These are phyloP conservation scores for Strigops habroptila DNA, from an alignment of 2,113 vertebrate genomes.

Conservation along the genomic window DNA sequence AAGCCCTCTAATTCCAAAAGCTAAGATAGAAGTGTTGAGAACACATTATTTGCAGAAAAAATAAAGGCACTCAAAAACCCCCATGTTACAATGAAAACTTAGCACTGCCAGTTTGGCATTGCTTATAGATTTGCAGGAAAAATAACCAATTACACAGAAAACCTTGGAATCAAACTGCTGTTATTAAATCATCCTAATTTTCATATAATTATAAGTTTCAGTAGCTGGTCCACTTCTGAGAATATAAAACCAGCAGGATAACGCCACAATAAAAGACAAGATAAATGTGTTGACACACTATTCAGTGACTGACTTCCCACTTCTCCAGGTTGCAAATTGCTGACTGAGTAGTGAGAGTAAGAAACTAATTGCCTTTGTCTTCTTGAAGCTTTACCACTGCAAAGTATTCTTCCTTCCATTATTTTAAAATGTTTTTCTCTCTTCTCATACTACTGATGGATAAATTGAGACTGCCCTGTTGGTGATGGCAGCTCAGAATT, in stretches of 20 bases:
- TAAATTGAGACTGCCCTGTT: slow-evolving; percentile 41
- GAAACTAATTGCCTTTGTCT: slow-evolving; percentile 31
- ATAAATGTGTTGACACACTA: slow-evolving; percentile 49
- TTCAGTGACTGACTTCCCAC: slow-evolving; percentile 47
- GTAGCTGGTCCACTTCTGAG: slow-evolving; percentile 43
- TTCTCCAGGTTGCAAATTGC: slow-evolving; percentile 36
- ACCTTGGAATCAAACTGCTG: slow-evolving; percentile 11
- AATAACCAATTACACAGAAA: not conserved
- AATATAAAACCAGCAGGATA: slow-evolving; percentile 36
- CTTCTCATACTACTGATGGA: not conserved
- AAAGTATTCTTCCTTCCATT: not conserved
- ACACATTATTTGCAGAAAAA: not conserved
- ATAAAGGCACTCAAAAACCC: not conserved
- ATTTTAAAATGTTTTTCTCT: not conserved
- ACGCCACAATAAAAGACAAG: slow-evolving; percentile 44
- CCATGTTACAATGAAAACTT: not conserved
- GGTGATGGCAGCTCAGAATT: slow-evolving; percentile 13
- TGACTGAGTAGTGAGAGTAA: not conserved
- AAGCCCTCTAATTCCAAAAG: not conserved
- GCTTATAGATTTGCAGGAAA: not conserved
- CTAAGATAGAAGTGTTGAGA: not conserved
- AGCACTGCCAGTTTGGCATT: not conserved
- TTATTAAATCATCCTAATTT: slow-evolving; percentile 36
- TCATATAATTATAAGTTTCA: slow-evolving; percentile 17
- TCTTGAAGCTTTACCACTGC: slow-evolving; percentile 23